phyloP scores from a whole-genome alignment of 1,140 invertebrate genomes.

The Atta texana region DNA sequence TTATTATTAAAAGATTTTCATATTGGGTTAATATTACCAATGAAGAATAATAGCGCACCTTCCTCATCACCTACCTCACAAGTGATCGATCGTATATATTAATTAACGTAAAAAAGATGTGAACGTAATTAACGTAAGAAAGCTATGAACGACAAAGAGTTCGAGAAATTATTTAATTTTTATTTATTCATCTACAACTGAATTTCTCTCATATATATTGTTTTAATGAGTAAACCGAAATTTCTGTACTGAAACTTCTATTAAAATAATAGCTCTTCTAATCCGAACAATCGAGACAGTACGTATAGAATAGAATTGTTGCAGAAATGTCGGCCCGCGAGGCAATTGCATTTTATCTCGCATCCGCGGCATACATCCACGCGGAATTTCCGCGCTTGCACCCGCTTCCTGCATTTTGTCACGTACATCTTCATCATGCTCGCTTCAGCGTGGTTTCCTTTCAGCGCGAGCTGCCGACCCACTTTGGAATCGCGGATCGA shows the following conservation, averaged over 20 bases:
- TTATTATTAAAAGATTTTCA: no score
- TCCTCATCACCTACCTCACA: no score
- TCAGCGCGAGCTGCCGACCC: slow-evolving; percentile 10
- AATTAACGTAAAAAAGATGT: neutral
- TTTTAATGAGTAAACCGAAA: slow-evolving; percentile 10
- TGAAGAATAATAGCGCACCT: no score
- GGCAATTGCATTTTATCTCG: slow-evolving; percentile 62
- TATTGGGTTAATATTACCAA: no score
- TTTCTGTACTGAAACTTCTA: neutral
- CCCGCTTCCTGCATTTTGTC: slow-evolving; percentile 64
- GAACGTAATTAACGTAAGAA: neutral
- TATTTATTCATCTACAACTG: neutral
- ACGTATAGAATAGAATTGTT: slow-evolving; percentile 19
- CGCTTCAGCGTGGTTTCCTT: slow-evolving; percentile 54
- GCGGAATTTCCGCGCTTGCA: slow-evolving; percentile 55
- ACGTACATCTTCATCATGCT: slow-evolving; percentile 65
- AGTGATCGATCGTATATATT: neutral
- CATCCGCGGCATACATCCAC: slow-evolving; percentile 53
- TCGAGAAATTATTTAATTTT: neutral
- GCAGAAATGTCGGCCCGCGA: slow-evolving; percentile 46
- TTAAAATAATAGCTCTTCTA: slow-evolving; percentile 21
- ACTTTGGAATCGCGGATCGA: slow-evolving; percentile 52
- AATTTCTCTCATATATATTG: neutral
- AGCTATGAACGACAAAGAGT: neutral
- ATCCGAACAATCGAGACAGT: slow-evolving; percentile 31